Conservation (phyloP, 2,113 vertebrate genomes). For the Uria aalge region DNA sequence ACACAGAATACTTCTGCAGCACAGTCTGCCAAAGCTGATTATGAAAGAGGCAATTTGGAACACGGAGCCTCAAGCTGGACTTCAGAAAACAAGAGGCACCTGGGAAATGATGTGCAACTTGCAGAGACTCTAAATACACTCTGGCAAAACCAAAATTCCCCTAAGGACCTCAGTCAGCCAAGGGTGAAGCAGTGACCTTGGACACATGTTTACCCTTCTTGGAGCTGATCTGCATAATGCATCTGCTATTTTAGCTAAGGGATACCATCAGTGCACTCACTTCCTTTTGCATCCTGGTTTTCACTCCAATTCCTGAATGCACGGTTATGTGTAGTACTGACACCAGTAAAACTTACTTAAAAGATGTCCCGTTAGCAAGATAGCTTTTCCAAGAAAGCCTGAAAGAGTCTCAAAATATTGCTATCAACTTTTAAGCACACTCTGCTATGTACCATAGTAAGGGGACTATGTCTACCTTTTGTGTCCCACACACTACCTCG, state of each 20-base stretch:
- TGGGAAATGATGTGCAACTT: slow-evolving; percentile 44
- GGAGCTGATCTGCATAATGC: background rate
- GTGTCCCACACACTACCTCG: background rate
- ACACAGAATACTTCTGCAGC: background rate
- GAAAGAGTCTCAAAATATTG: background rate
- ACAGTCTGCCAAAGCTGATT: slow-evolving; percentile 15
- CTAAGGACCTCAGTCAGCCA: slow-evolving; percentile 45
- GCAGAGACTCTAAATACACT: background rate
- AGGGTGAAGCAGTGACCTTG: slow-evolving; percentile 40
- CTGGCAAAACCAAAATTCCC: slow-evolving; percentile 37
- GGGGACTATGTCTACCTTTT: background rate
- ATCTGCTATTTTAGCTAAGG: slow-evolving; percentile 20
- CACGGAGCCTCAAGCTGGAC: background rate
- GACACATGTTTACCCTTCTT: slow-evolving; percentile 25
- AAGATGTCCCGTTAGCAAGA: background rate
- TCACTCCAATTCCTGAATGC: background rate
- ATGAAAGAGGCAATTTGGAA: slow-evolving; percentile 24
- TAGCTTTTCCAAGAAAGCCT: background rate
- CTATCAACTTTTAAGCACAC: background rate
- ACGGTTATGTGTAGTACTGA: background rate
- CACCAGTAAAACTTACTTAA: background rate
- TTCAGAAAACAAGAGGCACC: slow-evolving; percentile 47
- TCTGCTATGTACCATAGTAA: background rate
- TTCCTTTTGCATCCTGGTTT: background rate
- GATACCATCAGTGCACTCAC: background rate